phyloP scores from a whole-genome alignment of 1,140 invertebrate species.

The Ephestia elutella region DNA sequence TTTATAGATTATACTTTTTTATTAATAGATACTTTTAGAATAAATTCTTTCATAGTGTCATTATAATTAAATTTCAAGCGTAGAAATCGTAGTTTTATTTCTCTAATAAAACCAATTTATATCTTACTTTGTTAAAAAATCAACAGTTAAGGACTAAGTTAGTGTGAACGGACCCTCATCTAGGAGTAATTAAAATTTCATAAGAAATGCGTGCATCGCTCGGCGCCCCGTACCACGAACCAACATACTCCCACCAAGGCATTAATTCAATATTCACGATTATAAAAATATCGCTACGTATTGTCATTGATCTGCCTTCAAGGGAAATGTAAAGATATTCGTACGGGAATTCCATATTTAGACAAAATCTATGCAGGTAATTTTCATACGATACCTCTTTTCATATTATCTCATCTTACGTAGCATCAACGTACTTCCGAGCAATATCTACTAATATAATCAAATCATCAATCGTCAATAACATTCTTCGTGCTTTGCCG shows the following conservation, averaged over 20 bases:
- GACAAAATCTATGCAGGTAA: too few relatives aligned
- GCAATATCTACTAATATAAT: too few relatives aligned
- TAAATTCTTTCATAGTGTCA: slow-evolving; percentile 3
- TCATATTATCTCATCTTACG: too few relatives aligned
- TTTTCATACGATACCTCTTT: background rate
- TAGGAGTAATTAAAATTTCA: background rate
- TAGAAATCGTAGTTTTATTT: slow-evolving; percentile 2
- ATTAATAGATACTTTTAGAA: slow-evolving; percentile 2
- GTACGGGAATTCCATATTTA: slow-evolving; percentile 46
- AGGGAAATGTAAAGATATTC: slow-evolving; percentile 39
- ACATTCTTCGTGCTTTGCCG: too few relatives aligned
- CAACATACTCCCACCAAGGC: background rate
- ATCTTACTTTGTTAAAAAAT: background rate
- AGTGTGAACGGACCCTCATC: background rate
- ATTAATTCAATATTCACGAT: slow-evolving; percentile 23
- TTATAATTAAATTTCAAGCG: slow-evolving; percentile 1
- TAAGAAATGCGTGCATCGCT: background rate
- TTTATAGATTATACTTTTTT: slow-evolving; percentile 4
- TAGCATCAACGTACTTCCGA: too few relatives aligned
- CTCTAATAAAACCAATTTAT: background rate
- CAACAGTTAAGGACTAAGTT: background rate
- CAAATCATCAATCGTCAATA: too few relatives aligned
- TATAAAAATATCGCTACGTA: slow-evolving; percentile 48
- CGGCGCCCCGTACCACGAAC: background rate
- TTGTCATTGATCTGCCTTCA: slow-evolving; percentile 55